Evolutionary conservation across 2,888 invertebrate genomes (phyloP), one percentile per base, ranked within the genome.

Genomic region (Synanthedon andrenaeformis): DNA sequence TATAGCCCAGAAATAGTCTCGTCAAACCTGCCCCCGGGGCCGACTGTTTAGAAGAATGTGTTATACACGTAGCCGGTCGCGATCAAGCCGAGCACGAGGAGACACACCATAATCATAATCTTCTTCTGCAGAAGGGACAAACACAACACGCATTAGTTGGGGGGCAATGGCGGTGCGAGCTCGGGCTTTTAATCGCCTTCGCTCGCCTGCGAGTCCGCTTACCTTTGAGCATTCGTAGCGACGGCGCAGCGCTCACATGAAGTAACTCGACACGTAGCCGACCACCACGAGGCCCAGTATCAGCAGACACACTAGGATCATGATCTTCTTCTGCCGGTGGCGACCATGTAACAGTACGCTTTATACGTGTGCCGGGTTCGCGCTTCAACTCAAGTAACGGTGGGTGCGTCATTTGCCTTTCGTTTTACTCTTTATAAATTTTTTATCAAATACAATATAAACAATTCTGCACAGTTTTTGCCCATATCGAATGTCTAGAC

Each of bases 71-170:
- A 87, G 79, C 77, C 85, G 66, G 86, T 82, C 69, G 82, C 87
- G 75, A 95, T 90, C 75, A 94, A 90, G 74, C 92, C 91, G 78
- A 95, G 91, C 79, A 96, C 90, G 77, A 93, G 91, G 80, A 96
- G 90, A 89, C 95, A 95, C 88, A 95, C 92, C 91, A 96, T 90
- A 83, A 96, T 96, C 92, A 95, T 94, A 79, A 96, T 95, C 91
- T 96, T 96, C 94, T 96, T 96, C 95, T 96, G 92, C 91, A 91
- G 82, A 89, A 70, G 72, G 81, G 82, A 84, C 81, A 86, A 86
- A 85, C 67, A 85, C 80, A 77, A 84, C 76, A 82, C 66, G 66
- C 56, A 81, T 86, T 86, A 86, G 84, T 82, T 63, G 56, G 68
- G 56, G 42, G 61, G 49, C 60, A 53, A 5, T 42, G n/a, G 42